Evolutionary conservation across 2,888 invertebrate species (phyloP).

Genomic region (Arge pagana): DNA sequence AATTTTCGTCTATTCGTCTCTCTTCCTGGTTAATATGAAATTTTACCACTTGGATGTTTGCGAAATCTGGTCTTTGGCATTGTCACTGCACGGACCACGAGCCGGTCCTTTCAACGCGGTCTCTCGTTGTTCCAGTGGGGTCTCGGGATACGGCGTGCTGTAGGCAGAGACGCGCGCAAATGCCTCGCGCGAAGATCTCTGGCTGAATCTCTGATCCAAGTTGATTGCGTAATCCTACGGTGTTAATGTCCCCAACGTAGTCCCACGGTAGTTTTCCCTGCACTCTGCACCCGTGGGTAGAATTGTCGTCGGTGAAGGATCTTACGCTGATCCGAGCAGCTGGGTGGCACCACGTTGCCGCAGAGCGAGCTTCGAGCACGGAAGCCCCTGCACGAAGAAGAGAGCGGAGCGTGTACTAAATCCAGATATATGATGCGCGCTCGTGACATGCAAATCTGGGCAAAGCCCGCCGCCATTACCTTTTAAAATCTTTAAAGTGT

Average conservation of each 20-base stretch:
- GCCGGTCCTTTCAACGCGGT: no score
- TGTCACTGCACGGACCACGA: no score
- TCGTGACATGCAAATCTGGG: constrained; percentile 59
- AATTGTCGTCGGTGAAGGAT: constrained; percentile 32
- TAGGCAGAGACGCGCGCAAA: no score
- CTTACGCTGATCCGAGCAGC: constrained; percentile 44
- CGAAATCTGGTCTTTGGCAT: no score
- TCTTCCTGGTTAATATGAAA: no score
- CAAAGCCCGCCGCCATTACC: constrained; percentile 57
- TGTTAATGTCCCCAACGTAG: constrained; percentile 52
- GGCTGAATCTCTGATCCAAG: constrained; percentile 52
- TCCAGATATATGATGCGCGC: constrained; percentile 59
- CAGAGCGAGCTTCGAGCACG: constrained; percentile 23
- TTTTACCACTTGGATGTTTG: no score
- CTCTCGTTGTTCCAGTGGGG: no score
- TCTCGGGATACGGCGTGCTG: no score
- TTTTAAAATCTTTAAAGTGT: constrained; percentile 60
- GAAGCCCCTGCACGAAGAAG: constrained; percentile 29
- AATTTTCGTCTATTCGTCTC: no score
- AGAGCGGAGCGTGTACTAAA: constrained; percentile 50
- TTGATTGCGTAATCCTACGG: constrained; percentile 55
- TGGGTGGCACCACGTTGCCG: constrained; percentile 23
- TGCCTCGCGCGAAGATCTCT: no score
- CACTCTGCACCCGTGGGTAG: constrained; percentile 25
- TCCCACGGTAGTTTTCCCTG: constrained; percentile 24